These are phyloP conservation scores for Ceramica pisi DNA, from an alignment of 2,888 invertebrate genomes.

Conservation along the genomic window DNA sequence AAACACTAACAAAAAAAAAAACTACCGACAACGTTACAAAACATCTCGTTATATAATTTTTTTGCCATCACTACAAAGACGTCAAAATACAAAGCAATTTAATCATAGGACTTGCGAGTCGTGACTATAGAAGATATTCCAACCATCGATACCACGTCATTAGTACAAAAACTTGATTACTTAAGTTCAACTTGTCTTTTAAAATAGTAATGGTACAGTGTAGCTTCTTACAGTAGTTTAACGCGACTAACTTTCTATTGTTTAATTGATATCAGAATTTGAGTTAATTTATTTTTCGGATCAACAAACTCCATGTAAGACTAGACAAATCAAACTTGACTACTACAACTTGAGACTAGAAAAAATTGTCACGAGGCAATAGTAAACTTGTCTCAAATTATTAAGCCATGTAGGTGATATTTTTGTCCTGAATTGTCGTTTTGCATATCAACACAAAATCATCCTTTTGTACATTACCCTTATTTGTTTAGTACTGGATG, in stretches of 20 bases:
- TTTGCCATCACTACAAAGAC: slow-evolving; percentile 60
- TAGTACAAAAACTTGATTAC: slow-evolving; percentile 40
- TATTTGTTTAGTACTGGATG: too few species aligned
- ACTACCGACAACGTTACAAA: slow-evolving; percentile 29
- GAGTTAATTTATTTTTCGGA: too few species aligned
- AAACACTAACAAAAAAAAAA: not conserved
- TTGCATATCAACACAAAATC: too few species aligned
- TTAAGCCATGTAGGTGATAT: too few species aligned
- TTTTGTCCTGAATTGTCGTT: too few species aligned
- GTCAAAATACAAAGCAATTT: slow-evolving; percentile 67
- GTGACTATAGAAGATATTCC: slow-evolving; percentile 31
- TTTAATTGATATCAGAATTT: not conserved
- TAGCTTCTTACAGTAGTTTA: not conserved
- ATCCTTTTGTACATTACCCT: too few species aligned
- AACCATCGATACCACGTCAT: slow-evolving; percentile 38
- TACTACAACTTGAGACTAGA: too few species aligned
- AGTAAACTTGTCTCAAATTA: too few species aligned
- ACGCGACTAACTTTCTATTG: not conserved
- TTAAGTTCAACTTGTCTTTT: slow-evolving; percentile 34
- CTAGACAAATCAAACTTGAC: too few species aligned
- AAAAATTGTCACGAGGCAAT: too few species aligned
- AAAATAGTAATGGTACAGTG: slow-evolving; percentile 6
- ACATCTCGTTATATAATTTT: slow-evolving; percentile 38
- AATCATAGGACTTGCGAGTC: slow-evolving; percentile 50
- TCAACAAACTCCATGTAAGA: too few species aligned